These are phyloP conservation scores for Eupithecia inturbata DNA, from an alignment of 2,888 invertebrate genomes.

Conservation along the genomic window DNA sequence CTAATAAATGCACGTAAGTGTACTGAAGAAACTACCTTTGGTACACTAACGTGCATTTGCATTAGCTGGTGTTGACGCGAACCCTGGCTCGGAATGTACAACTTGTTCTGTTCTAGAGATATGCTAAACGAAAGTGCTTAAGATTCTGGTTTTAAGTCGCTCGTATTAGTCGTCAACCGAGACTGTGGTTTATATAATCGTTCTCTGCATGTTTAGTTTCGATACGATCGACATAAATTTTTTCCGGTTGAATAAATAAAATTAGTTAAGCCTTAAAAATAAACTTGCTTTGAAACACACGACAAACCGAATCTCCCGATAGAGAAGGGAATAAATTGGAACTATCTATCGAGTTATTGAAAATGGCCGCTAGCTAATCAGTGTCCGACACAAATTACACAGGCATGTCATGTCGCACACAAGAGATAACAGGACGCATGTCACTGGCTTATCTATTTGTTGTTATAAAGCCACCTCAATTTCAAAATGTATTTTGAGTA, in stretches of 20 bases:
- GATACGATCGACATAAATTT: not conserved
- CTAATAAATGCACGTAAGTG: not conserved
- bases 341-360: slow-evolving; percentile 22
- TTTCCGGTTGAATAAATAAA: not conserved
- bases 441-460: slow-evolving; percentile 46
- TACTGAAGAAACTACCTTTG: not conserved
- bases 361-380: slow-evolving; percentile 29
- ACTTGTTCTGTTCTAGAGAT: slow-evolving; percentile 27
- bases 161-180: slow-evolving; percentile 8
- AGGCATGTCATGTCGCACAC: slow-evolving; percentile 30
- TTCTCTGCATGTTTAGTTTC: not conserved
- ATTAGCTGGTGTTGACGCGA: slow-evolving; percentile 27
- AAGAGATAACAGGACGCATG: slow-evolving; percentile 39
- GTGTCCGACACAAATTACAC: slow-evolving; percentile 30
- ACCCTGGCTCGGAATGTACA: slow-evolving; percentile 28
- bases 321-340: not conserved
- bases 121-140: slow-evolving; percentile 23
- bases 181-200: not conserved
- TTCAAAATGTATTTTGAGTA: slow-evolving; percentile 45
- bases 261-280: not conserved
- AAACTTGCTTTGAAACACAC: not conserved
- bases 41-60: slow-evolving; percentile 25
- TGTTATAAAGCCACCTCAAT: slow-evolving; percentile 47
- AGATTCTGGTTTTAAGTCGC: slow-evolving; percentile 21
- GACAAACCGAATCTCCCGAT: not conserved